Percentiles rank a stretch among this genome's conserved stretches.
These are phyloP conservation scores for Cephalotes varians DNA, from an alignment of 2,888 invertebrate species.

Conservation along the genomic window DNA sequence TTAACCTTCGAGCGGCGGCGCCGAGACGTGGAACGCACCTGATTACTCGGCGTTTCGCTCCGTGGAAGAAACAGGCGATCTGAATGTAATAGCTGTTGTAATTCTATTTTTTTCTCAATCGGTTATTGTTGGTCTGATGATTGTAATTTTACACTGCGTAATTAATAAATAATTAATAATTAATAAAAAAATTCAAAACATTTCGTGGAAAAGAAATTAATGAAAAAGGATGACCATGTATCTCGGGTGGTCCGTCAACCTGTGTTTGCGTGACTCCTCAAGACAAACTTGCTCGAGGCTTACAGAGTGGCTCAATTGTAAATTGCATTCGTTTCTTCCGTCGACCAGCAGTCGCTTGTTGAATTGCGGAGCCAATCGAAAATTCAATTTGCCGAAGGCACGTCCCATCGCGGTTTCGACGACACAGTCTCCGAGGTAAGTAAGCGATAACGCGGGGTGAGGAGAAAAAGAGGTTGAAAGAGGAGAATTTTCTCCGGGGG, in stretches of 20 bases:
- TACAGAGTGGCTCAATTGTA: slow-evolving; percentile 8
- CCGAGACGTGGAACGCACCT: slow-evolving; percentile 1
- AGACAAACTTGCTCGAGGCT: neutral
- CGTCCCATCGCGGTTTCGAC: slow-evolving; percentile 8
- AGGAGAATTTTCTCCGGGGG: neutral
- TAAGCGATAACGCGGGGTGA: slow-evolving; percentile 28
- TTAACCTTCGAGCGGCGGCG: slow-evolving; percentile 46
- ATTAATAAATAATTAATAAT: neutral
- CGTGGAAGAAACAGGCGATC: slow-evolving; percentile 2
- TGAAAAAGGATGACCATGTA: neutral
- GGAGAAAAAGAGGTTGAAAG: neutral
- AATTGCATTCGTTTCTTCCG: slow-evolving; percentile 10
- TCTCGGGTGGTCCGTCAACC: neutral
- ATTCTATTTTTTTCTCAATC: neutral
- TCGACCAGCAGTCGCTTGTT: neutral
- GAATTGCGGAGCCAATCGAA: slow-evolving; percentile 33
- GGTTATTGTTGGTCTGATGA: neutral
- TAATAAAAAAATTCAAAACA: neutral
- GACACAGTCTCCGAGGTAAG: slow-evolving; percentile 18
- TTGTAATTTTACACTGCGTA: neutral
- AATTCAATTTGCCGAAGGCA: slow-evolving; percentile 33
- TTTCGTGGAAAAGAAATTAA: neutral
- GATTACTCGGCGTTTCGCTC: neutral
- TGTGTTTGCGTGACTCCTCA: neutral
- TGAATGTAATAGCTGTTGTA: slow-evolving; percentile 14